Evolutionary conservation across 2,113 vertebrate genomes (phyloP), one percentile per base, ranked within the genome.

Genomic region (Ifrita kowaldi): DNA sequence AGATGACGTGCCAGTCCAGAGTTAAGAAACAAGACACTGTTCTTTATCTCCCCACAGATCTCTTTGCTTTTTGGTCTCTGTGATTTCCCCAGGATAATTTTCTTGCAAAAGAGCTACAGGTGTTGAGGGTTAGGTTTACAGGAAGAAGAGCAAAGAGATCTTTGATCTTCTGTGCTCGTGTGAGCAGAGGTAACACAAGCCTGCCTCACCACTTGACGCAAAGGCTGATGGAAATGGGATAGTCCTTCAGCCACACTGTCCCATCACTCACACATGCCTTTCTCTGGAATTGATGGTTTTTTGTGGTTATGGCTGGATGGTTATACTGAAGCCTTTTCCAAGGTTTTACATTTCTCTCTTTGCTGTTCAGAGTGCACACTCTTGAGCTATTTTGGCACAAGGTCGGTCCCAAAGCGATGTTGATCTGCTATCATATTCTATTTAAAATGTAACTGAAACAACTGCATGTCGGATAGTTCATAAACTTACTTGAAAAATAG

Each of bases 101-200:
- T 12, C 20, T 46, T 59, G 19, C 26, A 67, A 59, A 65, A 84
- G 16, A 3, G 39, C 28, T 53, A 22, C 16, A 41, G 2, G 4
- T 2, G 16, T 64, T 46, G 32, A 75, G 26, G 16, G 10, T 4
- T 9, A 70, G 16, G 17, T 73, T 69, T 77, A 39, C 2, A 4
- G 19, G 24, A 69, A 76, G 41, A 73, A 65, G 19, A 70, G 7
- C 16, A 81, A 67, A 75, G 16, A 19, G 24, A 20, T n/a, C n/a
- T 41, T 56, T 28, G 19, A 32, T 12, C 20, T 60, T 80, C 13
- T 1, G 0, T n/a, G 14, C 8, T 74, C 23, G 4, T 2, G 4
- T n/a, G 9, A 82, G 23, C 39, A 63, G 27, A 55, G 7, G 7
- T 37, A 33, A 65, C 59, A 62, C 14, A 80, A 50, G 30, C 21